Evolutionary conservation across 2,797 vertebrate species (phyloP), one percentile per base, ranked within the genome.

Genomic region (Paguma larvata): DNA sequence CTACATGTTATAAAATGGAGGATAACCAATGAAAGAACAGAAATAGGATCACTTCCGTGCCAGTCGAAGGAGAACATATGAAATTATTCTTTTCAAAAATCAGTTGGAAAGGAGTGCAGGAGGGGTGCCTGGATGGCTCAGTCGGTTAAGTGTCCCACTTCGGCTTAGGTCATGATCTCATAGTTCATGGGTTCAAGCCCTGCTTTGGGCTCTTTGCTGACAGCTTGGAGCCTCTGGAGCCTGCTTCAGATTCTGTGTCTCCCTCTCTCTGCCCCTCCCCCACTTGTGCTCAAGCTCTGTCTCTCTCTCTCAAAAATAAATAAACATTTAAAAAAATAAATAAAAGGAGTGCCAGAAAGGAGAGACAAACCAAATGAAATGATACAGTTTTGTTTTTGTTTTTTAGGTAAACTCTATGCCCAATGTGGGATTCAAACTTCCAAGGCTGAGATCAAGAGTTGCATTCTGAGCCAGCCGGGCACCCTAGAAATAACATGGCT

Each of bases 291-390:
- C 18, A 5, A 16, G 6, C 53, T 53, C 16, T 21, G 18, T 19
- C 53, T 19, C 53, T 56, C 53, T 56, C 53, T 56, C 18, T 56
- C 53, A 56, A 56, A 56, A 56, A 59, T 59, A 59, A 56, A 59
- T 51, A 51, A 51, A 51, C 51, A 53, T 53, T 59, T 59, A 23
- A 59, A 59, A 59, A 56, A 59, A 59, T 23, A 59, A 59, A 59
- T 5, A 75, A 89, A 27, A 72, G 18, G 68, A 75, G 7, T 75
- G 25, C 9, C 85, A 63, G 41, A 63, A 85, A 62, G 48, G 83
- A 94, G 46, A 80, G 77, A 51, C 14, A 88, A 89, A 84, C 56
- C 53, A 46, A 46, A 89, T 77, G 73, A 94, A 86, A 77, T 77
- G 46, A 30, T 27, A 75, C 46, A 18, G 16, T 18, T 7, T 19